Conservation (phyloP, 2,888 invertebrate genomes). For the Synanthedon andrenaeformis region DNA sequence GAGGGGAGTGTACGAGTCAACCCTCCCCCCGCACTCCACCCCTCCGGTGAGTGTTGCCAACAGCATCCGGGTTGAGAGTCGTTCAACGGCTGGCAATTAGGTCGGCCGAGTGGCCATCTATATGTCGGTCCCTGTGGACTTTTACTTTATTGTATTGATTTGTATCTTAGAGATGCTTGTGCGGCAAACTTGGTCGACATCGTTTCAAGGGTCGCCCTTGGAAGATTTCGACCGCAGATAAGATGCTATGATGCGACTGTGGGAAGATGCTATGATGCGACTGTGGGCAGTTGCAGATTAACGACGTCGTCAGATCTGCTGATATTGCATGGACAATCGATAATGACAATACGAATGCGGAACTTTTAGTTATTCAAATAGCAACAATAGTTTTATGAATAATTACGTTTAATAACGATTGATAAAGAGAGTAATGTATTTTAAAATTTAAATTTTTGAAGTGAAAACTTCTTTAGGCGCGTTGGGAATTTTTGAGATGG, state of each 20-base stretch:
- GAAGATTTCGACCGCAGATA: not conserved
- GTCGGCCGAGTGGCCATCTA: conserved; percentile 41
- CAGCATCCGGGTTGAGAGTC: conserved; percentile 52
- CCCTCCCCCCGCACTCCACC: conserved; percentile 5
- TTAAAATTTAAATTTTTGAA: too few relatives aligned
- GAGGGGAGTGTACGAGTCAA: not conserved
- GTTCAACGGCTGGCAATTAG: conserved; percentile 58
- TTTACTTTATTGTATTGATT: not conserved
- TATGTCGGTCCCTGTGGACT: conserved; percentile 19
- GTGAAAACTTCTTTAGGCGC: too few relatives aligned
- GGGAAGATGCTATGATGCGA: too few relatives aligned
- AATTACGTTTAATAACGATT: too few relatives aligned
- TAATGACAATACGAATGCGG: too few relatives aligned
- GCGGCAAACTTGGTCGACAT: not conserved
- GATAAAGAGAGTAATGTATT: too few relatives aligned
- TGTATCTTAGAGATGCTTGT: not conserved
- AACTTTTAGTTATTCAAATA: too few relatives aligned
- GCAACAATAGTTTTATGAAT: too few relatives aligned
- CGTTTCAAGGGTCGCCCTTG: not conserved
- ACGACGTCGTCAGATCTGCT: too few relatives aligned
- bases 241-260: not conserved
- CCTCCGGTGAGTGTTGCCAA: conserved; percentile 31
- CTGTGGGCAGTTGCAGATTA: too few relatives aligned
- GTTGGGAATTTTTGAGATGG: too few relatives aligned
- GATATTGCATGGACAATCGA: too few relatives aligned